Conservation (phyloP, 2,113 vertebrate species). For the Pedionomus torquatus region DNA sequence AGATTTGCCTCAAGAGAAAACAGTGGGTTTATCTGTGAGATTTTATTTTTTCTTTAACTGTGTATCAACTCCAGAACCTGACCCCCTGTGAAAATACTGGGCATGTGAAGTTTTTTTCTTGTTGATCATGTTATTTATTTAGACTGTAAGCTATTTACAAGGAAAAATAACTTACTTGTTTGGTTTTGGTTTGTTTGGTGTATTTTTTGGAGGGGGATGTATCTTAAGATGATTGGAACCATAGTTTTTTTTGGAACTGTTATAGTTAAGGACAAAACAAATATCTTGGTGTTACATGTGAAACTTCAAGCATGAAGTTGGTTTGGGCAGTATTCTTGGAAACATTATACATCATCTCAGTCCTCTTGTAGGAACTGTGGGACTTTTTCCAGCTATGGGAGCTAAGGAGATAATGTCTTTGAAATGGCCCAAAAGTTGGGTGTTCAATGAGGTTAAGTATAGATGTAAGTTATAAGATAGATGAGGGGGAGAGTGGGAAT, state of each 20-base stretch:
- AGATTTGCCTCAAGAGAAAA: not conserved
- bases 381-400: not conserved
- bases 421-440: not conserved
- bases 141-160: not conserved
- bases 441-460: no score
- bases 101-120: not conserved
- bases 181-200: not conserved
- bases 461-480: not conserved
- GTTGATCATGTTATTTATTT: not conserved
- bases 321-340: not conserved
- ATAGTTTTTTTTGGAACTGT: not conserved
- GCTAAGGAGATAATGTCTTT: not conserved
- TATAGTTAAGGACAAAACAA: not conserved
- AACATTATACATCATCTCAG: not conserved
- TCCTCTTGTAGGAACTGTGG: not conserved
- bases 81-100: not conserved
- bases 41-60: not conserved
- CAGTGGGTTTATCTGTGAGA: not conserved
- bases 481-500: not conserved
- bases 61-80: rapidly evolving
- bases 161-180: not conserved
- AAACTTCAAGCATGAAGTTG: not conserved
- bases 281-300: not conserved
- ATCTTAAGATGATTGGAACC: not conserved
- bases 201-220: not conserved